Conservation (phyloP, 2,797 vertebrate genomes). For the Telmatherina bonti region DNA sequence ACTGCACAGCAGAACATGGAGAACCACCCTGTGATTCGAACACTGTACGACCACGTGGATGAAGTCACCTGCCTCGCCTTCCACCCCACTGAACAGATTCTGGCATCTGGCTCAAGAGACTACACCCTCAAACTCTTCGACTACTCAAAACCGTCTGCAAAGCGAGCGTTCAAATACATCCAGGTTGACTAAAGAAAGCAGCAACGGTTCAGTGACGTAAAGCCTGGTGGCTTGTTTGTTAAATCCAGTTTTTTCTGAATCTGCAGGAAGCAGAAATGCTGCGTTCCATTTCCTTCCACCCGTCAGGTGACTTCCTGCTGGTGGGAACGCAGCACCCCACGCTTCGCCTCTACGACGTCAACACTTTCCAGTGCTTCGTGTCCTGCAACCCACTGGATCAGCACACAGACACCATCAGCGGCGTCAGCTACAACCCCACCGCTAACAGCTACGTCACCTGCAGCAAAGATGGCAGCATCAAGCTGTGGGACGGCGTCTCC, state of each 20-base stretch:
- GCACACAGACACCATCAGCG: slow-evolving; percentile 96
- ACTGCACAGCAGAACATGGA: slow-evolving; percentile 99
- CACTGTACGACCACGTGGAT: slow-evolving; percentile 96
- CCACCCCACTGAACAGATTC: slow-evolving; percentile 96
- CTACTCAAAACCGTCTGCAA: slow-evolving; percentile 98
- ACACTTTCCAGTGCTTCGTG: slow-evolving; percentile 98
- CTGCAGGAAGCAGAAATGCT: slow-evolving; percentile 98
- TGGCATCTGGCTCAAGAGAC: slow-evolving; percentile 96
- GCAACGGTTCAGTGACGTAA: no score
- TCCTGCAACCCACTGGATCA: slow-evolving; percentile 98
- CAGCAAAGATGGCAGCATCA: slow-evolving; percentile 98
- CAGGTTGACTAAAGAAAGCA: slow-evolving; percentile 88
- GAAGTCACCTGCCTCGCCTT: slow-evolving; percentile 98
- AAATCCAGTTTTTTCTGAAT: background rate
- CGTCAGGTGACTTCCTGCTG: slow-evolving; percentile 95
- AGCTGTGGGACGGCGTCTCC: slow-evolving; percentile 97
- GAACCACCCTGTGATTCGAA: slow-evolving; percentile 97
- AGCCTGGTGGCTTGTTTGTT: background rate
- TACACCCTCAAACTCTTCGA: slow-evolving; percentile 98
- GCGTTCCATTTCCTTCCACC: slow-evolving; percentile 97
- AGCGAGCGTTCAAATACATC: slow-evolving; percentile 97
- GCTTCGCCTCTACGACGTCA: slow-evolving; percentile 95
- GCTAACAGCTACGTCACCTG: slow-evolving; percentile 97
- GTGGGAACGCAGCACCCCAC: slow-evolving; percentile 98
- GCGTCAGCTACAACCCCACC: slow-evolving; percentile 92